Percentiles rank a stretch among this genome's conserved stretches.
These are phyloP conservation scores for Telmatherina bonti DNA, from an alignment of 2,797 vertebrate species.

Conservation along the genomic window DNA sequence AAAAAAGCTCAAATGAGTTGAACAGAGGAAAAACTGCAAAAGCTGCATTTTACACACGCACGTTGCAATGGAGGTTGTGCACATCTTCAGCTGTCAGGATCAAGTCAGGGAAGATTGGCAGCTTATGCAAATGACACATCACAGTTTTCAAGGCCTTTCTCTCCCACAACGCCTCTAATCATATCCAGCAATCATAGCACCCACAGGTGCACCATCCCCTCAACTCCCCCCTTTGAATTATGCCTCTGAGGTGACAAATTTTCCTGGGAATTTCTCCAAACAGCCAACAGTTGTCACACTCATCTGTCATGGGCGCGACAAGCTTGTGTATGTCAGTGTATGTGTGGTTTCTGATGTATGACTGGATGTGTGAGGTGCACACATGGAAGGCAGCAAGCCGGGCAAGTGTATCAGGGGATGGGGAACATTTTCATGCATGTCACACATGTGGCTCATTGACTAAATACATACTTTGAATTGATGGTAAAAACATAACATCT, in stretches of 20 bases:
- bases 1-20: conserved; percentile 23
- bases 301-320: conserved; percentile 58
- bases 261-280: conserved; percentile 72
- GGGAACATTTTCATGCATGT: conserved; percentile 44
- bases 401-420: conserved; percentile 48
- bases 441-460: conserved; percentile 67
- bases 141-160: conserved; percentile 54
- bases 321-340: conserved; percentile 15
- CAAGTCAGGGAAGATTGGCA: conserved; percentile 72
- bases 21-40: conserved; percentile 13
- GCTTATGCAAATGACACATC: conserved; percentile 72
- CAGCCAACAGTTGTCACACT: conserved; percentile 70
- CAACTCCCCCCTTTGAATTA: conserved; percentile 61
- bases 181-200: conserved; percentile 59
- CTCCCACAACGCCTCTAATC: conserved; percentile 66
- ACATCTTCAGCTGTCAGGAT: conserved; percentile 54
- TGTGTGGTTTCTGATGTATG: conserved; percentile 19
- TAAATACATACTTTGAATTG: conserved; percentile 49
- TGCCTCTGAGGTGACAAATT: conserved; percentile 60
- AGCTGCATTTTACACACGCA: conserved; percentile 21
- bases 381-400: conserved; percentile 44
- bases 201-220: conserved; percentile 72
- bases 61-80: conserved; percentile 58
- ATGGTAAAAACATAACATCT: conserved; percentile 74
- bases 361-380: conserved; percentile 39